Evolutionary conservation across 2,888 invertebrate species (phyloP).

Genomic region (Rhopalosiphum nymphaeae): DNA sequence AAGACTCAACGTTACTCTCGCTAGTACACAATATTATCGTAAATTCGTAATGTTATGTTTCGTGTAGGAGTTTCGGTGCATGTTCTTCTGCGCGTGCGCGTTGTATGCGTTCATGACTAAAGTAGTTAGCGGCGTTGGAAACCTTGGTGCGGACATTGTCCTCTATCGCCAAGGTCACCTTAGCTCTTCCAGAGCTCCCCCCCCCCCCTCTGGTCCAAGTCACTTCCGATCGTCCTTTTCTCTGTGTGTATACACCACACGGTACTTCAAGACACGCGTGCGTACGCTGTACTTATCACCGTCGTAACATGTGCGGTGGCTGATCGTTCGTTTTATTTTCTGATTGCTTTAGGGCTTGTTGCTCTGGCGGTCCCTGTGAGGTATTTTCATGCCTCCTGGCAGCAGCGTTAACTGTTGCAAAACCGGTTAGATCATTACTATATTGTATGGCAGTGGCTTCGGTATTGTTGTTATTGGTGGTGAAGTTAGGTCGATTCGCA

Average conservation of each 20-base stretch:
- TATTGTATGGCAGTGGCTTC: neutral
- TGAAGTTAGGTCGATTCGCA: neutral
- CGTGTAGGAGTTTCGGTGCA: slow-evolving; percentile 39
- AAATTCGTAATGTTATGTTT: slow-evolving; percentile 6
- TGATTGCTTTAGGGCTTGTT: neutral
- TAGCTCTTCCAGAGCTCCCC: slow-evolving; percentile 37
- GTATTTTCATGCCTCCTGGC: neutral
- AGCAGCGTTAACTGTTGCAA: neutral
- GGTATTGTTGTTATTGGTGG: neutral
- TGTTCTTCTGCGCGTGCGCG: neutral
- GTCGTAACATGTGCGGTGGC: neutral
- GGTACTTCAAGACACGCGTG: neutral
- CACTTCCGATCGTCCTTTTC: slow-evolving; percentile 68
- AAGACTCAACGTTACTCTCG: neutral
- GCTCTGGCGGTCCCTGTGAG: neutral
- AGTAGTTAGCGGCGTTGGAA: neutral
- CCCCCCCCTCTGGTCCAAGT: slow-evolving; percentile 70
- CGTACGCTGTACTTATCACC: neutral
- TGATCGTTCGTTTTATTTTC: neutral
- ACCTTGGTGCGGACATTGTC: slow-evolving; percentile 63
- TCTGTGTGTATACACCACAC: neutral
- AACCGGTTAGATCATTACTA: slow-evolving; percentile 18
- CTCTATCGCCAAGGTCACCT: slow-evolving; percentile 62
- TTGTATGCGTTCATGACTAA: neutral
- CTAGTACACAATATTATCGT: neutral